These are phyloP conservation scores for Synergus itoensis DNA, from an alignment of 2,888 invertebrate species.

Conservation along the genomic window DNA sequence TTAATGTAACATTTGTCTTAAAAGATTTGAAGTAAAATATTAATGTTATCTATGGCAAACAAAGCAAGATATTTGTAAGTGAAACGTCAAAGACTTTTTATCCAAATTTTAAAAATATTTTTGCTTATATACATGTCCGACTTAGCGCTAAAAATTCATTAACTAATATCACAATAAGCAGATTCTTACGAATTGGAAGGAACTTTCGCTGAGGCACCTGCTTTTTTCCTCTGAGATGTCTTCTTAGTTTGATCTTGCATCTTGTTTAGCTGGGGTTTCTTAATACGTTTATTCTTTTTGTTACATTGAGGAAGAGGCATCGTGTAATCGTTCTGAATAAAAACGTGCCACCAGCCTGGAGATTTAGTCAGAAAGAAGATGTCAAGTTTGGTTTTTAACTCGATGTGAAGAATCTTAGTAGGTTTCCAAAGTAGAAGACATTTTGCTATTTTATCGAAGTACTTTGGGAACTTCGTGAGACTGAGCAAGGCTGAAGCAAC, in stretches of 20 bases:
- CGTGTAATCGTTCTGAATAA: conserved; percentile 51
- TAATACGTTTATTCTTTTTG: not conserved
- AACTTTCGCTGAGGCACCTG: not conserved
- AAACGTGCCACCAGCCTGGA: conserved; percentile 60
- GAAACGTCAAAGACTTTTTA: not conserved
- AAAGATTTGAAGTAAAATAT: not conserved
- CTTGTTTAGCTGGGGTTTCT: not conserved
- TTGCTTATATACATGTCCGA: not conserved
- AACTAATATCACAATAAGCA: conserved; percentile 13
- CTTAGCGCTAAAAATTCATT: not conserved
- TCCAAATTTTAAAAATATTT: not conserved
- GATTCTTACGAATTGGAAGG: not conserved
- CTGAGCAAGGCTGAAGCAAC: conserved; percentile 67
- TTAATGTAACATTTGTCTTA: not conserved
- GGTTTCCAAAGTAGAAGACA: conserved; percentile 68
- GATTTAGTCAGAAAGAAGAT: conserved; percentile 57
- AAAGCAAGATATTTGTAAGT: too few relatives aligned
- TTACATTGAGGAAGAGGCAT: not conserved
- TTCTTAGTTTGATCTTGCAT: not conserved
- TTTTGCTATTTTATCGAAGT: conserved; percentile 57
- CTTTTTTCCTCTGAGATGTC: not conserved
- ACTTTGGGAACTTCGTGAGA: conserved; percentile 60
- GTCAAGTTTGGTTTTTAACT: conserved; percentile 62
- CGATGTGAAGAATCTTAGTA: conserved; percentile 53
- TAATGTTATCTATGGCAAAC: too few relatives aligned